A percentile compares a stretch with the other conserved stretches of the same genome.
These are phyloP conservation scores for Chloroceryle amazona DNA, from an alignment of 2,797 vertebrate species.

Conservation along the genomic window DNA sequence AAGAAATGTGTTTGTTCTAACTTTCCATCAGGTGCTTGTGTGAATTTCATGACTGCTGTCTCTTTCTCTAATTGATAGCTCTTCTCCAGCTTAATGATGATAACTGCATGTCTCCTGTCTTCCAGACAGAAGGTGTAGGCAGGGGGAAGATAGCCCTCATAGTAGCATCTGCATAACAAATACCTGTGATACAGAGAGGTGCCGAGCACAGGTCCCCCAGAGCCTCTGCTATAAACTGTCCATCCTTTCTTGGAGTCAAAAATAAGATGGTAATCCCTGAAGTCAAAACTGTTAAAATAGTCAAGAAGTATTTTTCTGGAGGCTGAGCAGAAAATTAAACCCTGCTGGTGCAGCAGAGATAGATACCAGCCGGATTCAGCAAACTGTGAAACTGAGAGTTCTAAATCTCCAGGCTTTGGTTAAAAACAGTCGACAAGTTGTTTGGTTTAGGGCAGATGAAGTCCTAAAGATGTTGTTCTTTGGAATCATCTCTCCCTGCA, in stretches of 20 bases:
- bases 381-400: not conserved
- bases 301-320: not conserved
- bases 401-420: not conserved
- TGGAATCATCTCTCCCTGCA: not conserved
- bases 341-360: not conserved
- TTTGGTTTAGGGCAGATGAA: not conserved
- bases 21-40: not conserved
- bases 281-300: not conserved
- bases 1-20: not conserved
- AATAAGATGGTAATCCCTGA: accelerated
- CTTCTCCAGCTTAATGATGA: not conserved
- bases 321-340: not conserved
- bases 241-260: not conserved
- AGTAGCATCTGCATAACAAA: not conserved
- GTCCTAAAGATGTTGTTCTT: not conserved
- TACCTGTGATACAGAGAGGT: not conserved
- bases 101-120: not conserved
- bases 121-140: not conserved
- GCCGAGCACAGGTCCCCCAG: not conserved
- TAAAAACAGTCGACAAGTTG: not conserved
- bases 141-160: not conserved
- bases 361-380: not conserved
- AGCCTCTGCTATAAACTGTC: not conserved
- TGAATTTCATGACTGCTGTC: accelerated
- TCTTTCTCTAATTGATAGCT: constrained; percentile 1